Evolutionary conservation across 2,888 invertebrate species (phyloP).

Genomic region (Pecten maximus): DNA sequence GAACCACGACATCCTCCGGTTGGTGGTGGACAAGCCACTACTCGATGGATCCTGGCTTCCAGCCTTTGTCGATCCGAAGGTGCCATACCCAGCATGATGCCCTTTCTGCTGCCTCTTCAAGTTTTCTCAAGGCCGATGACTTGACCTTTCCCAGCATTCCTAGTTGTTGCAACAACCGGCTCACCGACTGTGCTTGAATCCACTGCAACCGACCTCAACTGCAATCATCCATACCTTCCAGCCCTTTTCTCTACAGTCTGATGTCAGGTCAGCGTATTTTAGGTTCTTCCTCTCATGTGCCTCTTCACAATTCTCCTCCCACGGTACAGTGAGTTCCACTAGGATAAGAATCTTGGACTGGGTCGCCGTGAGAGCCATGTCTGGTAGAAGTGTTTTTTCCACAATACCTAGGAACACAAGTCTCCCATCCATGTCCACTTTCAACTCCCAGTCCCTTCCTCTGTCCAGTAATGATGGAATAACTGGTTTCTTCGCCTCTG

Average conservation of each 20-base stretch:
- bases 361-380: too few species aligned
- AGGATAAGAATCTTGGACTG: not conserved
- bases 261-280: constrained; percentile 31
- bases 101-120: constrained; percentile 33
- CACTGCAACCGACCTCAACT: constrained; percentile 41
- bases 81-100: constrained; percentile 35
- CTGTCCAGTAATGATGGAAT: too few species aligned
- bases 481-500: too few species aligned
- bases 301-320: constrained; percentile 23
- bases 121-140: not conserved
- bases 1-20: constrained; percentile 40
- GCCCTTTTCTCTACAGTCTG: constrained; percentile 24
- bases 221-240: constrained; percentile 31
- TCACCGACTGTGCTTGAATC: constrained; percentile 37
- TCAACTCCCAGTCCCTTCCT: too few species aligned
- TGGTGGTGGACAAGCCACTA: constrained; percentile 35
- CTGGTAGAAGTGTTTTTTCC: too few species aligned
- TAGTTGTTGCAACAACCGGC: not conserved
- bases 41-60: constrained; percentile 29
- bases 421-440: too few species aligned
- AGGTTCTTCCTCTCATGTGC: constrained; percentile 35
- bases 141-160: not conserved
- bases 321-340: constrained; percentile 30
- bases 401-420: too few species aligned
- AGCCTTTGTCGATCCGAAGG: not conserved